Evolutionary conservation across 2,113 vertebrate species (phyloP), one percentile per base, ranked within the genome.

Genomic region (Anser brachyrhynchus): DNA sequence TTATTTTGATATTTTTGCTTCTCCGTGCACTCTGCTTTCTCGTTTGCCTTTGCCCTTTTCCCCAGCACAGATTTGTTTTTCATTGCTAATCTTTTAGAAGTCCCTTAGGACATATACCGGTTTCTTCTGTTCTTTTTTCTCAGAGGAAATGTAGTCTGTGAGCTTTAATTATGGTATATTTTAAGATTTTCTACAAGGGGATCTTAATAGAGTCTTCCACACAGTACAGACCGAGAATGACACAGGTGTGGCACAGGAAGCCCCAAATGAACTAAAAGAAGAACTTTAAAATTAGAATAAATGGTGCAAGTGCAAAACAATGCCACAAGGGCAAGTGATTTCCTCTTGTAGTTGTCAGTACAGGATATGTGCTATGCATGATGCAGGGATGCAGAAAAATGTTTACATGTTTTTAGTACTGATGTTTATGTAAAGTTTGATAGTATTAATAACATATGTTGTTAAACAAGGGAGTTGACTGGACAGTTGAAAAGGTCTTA

Each of bases 261-360:
- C 87, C 58, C 74, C 81, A 84, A 93, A 92, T 66, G 89, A 89
- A 51, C 89, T 29, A 83, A 86, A 91, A 93, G 88, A 90, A 87
- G 89, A 89, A 84, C 72, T 91, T 97, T 92, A 89, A 96, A 96
- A 94, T 95, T 94, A 92, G 90, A 95, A 90, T 93, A 91, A 92
- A 84, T 91, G 70, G 10, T 92, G 31, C 54, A 76, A 11, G 6
- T 61, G 35, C 44, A 29, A 70, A 96, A 92, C 86, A 93, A 90
- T 96, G 92, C 70, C 70, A 9, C 61, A 62, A 62, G 80, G 70
- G 91, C 71, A 89, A 79, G 85, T 51, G 17, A 43, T 95, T 96
- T 96, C 93, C 93, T 96, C 76, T 41, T 78, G 66, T 57, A 28
- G 4, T 89, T 92, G 79, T 37, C 80, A 49, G 71, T 61, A 57